Conservation (phyloP, 2,888 invertebrate genomes). For the Sinelater perroti region DNA sequence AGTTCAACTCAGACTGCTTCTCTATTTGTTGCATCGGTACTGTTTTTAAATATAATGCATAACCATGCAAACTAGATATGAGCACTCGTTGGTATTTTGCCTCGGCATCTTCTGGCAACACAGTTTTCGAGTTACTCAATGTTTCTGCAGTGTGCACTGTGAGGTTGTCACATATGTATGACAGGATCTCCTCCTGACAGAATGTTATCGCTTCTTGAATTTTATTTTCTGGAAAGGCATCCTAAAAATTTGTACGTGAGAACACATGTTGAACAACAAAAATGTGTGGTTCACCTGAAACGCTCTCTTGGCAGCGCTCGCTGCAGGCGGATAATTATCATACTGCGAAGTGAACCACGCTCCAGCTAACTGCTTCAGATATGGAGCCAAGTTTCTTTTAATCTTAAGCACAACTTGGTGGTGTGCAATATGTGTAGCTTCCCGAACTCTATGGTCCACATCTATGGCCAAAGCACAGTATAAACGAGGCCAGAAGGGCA, state of each 20-base stretch:
- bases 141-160: constrained; percentile 67
- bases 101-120: constrained; percentile 72
- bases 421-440: constrained; percentile 80
- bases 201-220: constrained; percentile 80
- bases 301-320: constrained; percentile 73
- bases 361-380: constrained; percentile 79
- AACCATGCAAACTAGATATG: constrained; percentile 71
- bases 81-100: constrained; percentile 74
- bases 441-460: constrained; percentile 83
- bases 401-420: constrained; percentile 71
- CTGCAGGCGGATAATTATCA: constrained; percentile 87
- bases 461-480: constrained; percentile 82
- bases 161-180: constrained; percentile 76
- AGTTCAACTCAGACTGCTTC: constrained; percentile 60
- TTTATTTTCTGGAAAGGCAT: constrained; percentile 82
- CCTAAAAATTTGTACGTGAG: constrained; percentile 63
- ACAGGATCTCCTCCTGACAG: constrained; percentile 83
- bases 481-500: constrained; percentile 85
- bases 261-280: constrained; percentile 10
- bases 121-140: constrained; percentile 63
- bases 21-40: constrained; percentile 63
- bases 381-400: constrained; percentile 80
- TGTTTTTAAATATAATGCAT: constrained; percentile 69
- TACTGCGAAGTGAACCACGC: constrained; percentile 87
- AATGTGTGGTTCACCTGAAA: constrained; percentile 64